Percentiles rank a stretch among this genome's conserved stretches.
These are phyloP conservation scores for Sacculina carcini DNA, from an alignment of 2,888 invertebrate genomes.

Conservation along the genomic window DNA sequence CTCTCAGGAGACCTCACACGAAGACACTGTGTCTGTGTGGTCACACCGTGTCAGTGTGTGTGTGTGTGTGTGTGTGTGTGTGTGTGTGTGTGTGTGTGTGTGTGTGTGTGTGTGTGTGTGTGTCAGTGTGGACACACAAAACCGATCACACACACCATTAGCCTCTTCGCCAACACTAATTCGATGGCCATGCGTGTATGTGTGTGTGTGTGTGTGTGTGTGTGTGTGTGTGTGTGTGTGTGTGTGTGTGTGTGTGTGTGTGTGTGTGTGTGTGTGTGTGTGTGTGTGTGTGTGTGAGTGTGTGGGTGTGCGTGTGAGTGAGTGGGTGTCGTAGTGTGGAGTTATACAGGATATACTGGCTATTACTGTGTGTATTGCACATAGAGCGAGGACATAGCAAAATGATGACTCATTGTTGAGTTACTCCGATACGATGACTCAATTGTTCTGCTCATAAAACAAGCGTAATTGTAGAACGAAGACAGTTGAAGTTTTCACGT, in stretches of 20 bases:
- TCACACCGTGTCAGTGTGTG: neutral
- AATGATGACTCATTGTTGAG: too few relatives aligned
- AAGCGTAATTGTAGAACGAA: too few relatives aligned
- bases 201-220: constrained; percentile 5
- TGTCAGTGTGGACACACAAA: neutral
- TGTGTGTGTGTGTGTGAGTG: constrained; percentile 1
- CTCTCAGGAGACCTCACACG: too few relatives aligned
- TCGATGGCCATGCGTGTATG: constrained; percentile 2
- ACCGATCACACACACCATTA: neutral
- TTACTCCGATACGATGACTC: too few relatives aligned
- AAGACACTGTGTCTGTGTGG: too few relatives aligned
- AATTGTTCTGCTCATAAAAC: too few relatives aligned
- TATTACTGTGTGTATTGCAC: too few relatives aligned
- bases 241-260: neutral
- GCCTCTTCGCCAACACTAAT: neutral
- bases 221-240: neutral
- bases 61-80: constrained; percentile 4
- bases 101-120: constrained; percentile 4
- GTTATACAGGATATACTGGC: too few relatives aligned
- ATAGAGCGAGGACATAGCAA: too few relatives aligned
- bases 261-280: neutral
- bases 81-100: neutral
- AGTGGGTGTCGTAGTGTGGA: too few relatives aligned
- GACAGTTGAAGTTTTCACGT: too few relatives aligned
- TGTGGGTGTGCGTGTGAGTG: too few relatives aligned